These are phyloP conservation scores for Anarsia innoxiella DNA, from an alignment of 2,888 invertebrate genomes.

Conservation along the genomic window DNA sequence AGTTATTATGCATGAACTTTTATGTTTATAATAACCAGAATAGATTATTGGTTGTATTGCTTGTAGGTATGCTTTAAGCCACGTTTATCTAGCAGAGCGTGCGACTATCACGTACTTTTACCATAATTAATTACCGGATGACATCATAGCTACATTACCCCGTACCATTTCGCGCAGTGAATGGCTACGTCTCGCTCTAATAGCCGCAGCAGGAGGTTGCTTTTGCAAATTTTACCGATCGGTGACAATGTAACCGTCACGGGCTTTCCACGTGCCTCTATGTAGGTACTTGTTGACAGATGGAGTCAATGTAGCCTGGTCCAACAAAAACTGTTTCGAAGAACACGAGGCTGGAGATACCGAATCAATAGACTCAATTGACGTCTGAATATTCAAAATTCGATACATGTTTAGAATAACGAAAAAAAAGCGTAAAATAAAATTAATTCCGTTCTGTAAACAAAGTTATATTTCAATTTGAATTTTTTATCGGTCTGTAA, in stretches of 20 bases:
- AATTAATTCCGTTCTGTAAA: constrained; percentile 8
- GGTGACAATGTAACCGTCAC: constrained; percentile 2
- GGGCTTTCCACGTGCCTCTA: constrained; percentile 13
- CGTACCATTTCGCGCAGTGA: constrained; percentile 27
- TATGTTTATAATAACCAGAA: no score
- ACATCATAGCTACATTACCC: constrained; percentile 36
- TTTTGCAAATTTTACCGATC: constrained; percentile 22
- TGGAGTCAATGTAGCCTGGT: not conserved
- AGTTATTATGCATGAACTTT: no score
- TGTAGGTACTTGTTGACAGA: not conserved
- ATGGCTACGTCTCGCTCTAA: constrained; percentile 27
- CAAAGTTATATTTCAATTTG: constrained; percentile 25
- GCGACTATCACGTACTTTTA: constrained; percentile 39
- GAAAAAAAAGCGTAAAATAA: constrained; percentile 1
- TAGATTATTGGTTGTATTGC: no score
- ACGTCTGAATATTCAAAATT: no score
- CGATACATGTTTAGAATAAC: no score
- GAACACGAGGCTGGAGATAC: not conserved
- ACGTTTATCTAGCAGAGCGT: constrained; percentile 3
- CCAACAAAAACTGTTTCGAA: not conserved
- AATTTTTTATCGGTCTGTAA: constrained; percentile 23
- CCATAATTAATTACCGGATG: constrained; percentile 34
- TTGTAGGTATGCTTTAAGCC: no score
- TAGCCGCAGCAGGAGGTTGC: constrained; percentile 33
- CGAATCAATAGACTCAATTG: no score